Evolutionary conservation across 2,888 invertebrate genomes (phyloP).

Genomic region (Caenorhabditis sp.): DNA sequence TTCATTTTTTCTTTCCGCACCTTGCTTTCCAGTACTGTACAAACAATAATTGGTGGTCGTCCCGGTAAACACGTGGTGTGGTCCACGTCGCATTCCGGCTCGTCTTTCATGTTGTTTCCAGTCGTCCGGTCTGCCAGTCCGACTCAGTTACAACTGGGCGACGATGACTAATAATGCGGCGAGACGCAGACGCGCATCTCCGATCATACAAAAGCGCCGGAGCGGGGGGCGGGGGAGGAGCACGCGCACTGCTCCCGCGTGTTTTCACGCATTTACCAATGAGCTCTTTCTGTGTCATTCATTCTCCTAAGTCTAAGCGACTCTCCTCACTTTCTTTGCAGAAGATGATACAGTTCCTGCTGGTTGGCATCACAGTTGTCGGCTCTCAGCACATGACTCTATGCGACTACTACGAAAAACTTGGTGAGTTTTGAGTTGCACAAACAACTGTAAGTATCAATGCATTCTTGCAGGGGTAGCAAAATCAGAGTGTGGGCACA

Average conservation of each 20-base stretch:
- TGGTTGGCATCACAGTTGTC: constrained; percentile 41
- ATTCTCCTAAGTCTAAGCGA: not conserved
- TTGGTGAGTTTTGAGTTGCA: constrained; percentile 39
- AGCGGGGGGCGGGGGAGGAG: constrained; percentile 16
- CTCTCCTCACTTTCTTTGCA: not conserved
- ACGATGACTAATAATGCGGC: constrained; percentile 37
- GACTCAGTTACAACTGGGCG: constrained; percentile 44
- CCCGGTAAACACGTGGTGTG: constrained; percentile 36
- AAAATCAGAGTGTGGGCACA: constrained; percentile 58
- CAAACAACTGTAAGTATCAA: not conserved
- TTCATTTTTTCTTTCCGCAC: constrained; percentile 21
- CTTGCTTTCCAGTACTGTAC: constrained; percentile 46
- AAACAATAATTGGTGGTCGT: constrained; percentile 31
- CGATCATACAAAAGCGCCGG: no score
- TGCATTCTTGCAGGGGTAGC: constrained; percentile 38
- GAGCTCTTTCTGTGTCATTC: no score
- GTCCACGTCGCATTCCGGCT: constrained; percentile 42
- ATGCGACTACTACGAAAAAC: constrained; percentile 62
- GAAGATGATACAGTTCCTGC: constrained; percentile 48
- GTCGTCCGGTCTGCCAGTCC: constrained; percentile 15
- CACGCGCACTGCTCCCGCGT: constrained; percentile 16
- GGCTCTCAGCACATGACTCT: constrained; percentile 58
- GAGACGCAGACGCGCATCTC: constrained; percentile 30
- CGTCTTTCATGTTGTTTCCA: constrained; percentile 50
- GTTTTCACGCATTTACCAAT: constrained; percentile 49